Evolutionary conservation across 2,113 vertebrate genomes (phyloP).

Genomic region (Dasypus novemcinctus): DNA sequence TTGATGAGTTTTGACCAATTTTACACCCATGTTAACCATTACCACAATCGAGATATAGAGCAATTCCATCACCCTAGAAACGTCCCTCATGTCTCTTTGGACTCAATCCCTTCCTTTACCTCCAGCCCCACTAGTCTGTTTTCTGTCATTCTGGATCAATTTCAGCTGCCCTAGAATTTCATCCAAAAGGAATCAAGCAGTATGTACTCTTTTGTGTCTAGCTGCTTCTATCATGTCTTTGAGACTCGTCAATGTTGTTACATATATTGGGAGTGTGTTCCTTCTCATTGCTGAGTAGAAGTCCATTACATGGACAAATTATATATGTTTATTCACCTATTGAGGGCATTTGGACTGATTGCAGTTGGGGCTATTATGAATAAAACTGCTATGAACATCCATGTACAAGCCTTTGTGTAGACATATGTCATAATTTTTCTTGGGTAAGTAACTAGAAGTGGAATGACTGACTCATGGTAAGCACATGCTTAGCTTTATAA

Average conservation of each 20-base stretch:
- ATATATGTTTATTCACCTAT: not conserved
- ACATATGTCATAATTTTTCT: not conserved
- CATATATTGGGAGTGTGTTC: not conserved
- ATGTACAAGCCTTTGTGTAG: not conserved
- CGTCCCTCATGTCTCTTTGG: not conserved
- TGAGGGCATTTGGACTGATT: not conserved
- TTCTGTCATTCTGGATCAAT: not conserved
- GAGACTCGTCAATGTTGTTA: not conserved
- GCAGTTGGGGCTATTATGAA: not conserved
- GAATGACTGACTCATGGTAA: not conserved
- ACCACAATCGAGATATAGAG: not conserved
- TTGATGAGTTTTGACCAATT: not conserved
- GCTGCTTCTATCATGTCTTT: not conserved
- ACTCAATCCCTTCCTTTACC: not conserved
- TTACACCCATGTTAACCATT: not conserved
- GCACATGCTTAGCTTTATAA: not conserved
- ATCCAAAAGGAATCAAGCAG: not conserved
- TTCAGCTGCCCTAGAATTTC: not conserved
- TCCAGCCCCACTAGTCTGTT: not conserved
- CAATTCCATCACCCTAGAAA: not conserved
- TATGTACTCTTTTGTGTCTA: not conserved
- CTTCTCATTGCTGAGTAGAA: not conserved
- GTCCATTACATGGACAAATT: not conserved
- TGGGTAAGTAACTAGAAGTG: not conserved
- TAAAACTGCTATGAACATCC: not conserved